Conservation (phyloP, 2,113 vertebrate species). For the Sisor rabdophorus region DNA sequence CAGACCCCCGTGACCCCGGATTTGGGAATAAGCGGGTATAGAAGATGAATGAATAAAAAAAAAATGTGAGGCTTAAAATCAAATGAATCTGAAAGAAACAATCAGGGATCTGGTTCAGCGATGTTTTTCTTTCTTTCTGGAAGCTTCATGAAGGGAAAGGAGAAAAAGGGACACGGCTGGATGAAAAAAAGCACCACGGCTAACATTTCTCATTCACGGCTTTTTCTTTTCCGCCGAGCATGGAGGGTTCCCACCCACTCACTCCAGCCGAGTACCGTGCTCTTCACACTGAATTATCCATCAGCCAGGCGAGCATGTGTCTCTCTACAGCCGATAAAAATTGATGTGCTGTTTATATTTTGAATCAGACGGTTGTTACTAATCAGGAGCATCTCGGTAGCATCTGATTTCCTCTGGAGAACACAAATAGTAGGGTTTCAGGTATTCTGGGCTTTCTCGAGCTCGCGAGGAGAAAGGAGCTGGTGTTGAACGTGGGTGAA, state of each 20-base stretch:
- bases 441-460: neutral
- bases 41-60: no score
- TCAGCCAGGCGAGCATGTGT: constrained; percentile 31
- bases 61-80: no score
- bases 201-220: constrained; percentile 7
- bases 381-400: constrained; percentile 19
- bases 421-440: neutral
- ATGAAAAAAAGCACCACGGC: constrained; percentile 15
- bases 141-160: constrained; percentile 17
- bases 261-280: constrained; percentile 30
- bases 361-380: constrained; percentile 23
- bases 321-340: constrained; percentile 21
- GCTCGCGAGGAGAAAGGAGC: neutral
- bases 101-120: no score
- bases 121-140: no score
- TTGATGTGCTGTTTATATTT: constrained; percentile 1
- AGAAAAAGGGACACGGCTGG: constrained; percentile 11
- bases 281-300: constrained; percentile 43
- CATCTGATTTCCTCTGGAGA: neutral
- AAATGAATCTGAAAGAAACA: no score
- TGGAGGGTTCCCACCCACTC: constrained; percentile 37
- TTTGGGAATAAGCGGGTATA: no score
- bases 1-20: no score
- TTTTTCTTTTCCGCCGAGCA: constrained; percentile 5
- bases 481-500: neutral